Conservation (phyloP, 2,113 vertebrate genomes). For the Coreoperca whiteheadi region DNA sequence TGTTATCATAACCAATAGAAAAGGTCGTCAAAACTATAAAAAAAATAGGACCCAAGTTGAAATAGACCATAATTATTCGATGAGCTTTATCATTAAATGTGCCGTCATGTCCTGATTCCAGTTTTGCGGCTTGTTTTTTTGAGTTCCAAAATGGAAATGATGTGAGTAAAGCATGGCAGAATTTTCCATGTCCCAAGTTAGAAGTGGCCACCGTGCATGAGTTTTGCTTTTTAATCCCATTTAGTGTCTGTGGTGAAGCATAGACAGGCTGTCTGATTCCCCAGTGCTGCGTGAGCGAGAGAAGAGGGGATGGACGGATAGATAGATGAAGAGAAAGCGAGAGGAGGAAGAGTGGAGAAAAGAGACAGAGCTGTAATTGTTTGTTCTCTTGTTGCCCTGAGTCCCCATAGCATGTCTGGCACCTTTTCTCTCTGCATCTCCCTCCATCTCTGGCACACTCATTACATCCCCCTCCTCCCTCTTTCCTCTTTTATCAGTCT, state of each 20-base stretch:
- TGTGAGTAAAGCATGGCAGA: background rate
- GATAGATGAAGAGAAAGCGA: conserved; percentile 11
- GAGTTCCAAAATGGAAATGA: background rate
- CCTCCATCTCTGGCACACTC: conserved; percentile 29
- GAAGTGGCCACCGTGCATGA: background rate
- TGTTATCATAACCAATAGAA: conserved; percentile 9
- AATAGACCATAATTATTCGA: background rate
- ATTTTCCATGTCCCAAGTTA: background rate
- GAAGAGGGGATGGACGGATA: conserved; percentile 16
- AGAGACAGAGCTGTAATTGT: conserved; percentile 70
- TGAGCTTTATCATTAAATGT: background rate
- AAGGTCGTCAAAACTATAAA: background rate
- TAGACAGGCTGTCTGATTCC: conserved; percentile 42
- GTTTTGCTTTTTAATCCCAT: conserved; percentile 37
- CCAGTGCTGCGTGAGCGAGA: conserved; percentile 8
- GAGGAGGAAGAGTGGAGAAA: conserved; percentile 2
- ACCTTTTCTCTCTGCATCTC: conserved; percentile 48
- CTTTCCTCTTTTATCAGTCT: conserved; percentile 36
- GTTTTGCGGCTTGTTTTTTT: background rate
- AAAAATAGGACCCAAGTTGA: background rate
- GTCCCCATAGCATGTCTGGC: conserved; percentile 68
- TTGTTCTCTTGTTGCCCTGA: conserved; percentile 70
- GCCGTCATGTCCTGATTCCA: too few species aligned
- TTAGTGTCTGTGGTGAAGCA: conserved; percentile 21
- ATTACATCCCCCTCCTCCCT: conserved; percentile 21